Percentiles rank a stretch among this genome's conserved stretches.
These are phyloP conservation scores for Ciconia nigra DNA, from an alignment of 2,797 vertebrate genomes.

Conservation along the genomic window DNA sequence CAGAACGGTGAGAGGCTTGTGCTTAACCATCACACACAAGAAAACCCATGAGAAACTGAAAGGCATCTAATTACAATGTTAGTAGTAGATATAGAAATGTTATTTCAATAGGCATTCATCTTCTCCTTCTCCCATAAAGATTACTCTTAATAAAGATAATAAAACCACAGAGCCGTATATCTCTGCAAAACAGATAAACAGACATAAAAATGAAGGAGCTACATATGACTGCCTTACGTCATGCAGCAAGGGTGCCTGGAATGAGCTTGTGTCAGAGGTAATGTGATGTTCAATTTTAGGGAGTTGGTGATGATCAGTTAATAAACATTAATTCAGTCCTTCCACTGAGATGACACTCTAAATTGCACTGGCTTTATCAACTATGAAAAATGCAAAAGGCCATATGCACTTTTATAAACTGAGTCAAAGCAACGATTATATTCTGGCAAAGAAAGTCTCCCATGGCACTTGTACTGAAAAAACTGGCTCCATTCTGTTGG, in stretches of 20 bases:
- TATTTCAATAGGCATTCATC: neutral
- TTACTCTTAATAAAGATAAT: neutral
- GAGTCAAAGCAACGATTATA: neutral
- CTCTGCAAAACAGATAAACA: neutral
- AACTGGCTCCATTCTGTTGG: neutral
- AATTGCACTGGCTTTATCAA: neutral
- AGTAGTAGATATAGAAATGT: neutral
- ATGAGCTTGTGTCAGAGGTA: neutral
- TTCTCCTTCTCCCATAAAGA: neutral
- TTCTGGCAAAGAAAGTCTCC: slow-evolving; percentile 22
- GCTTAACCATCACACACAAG: neutral
- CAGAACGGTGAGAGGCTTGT: neutral
- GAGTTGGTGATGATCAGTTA: neutral
- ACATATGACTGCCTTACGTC: neutral
- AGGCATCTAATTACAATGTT: neutral
- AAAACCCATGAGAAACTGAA: neutral
- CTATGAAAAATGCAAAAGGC: neutral
- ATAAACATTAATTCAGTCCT: neutral
- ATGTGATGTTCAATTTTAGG: neutral
- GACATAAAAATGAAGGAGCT: neutral
- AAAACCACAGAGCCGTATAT: neutral
- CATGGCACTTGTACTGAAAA: neutral
- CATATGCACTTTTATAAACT: neutral
- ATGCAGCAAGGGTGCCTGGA: neutral
- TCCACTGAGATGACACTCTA: neutral